Conservation (phyloP, 2,113 vertebrate species). For the Scatophagus argus region DNA sequence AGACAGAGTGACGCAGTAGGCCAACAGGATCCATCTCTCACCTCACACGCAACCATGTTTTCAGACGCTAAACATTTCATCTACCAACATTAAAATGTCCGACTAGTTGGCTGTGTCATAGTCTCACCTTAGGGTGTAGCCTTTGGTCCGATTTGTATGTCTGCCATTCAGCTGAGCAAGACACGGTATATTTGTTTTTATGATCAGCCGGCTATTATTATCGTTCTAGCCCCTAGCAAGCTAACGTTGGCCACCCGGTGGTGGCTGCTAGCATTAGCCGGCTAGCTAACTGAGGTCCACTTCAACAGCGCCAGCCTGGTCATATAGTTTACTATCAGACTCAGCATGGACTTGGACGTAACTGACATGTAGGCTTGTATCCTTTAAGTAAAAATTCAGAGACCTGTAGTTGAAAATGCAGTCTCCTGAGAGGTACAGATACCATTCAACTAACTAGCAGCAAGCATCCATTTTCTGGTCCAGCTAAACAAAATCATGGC, state of each 20-base stretch:
- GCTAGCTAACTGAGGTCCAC: slow-evolving; percentile 35
- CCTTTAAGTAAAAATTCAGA: accelerated
- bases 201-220: slow-evolving; percentile 17
- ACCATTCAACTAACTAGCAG: background rate
- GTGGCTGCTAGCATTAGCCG: slow-evolving; percentile 47
- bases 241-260: background rate
- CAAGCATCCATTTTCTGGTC: slow-evolving; percentile 75
- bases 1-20: slow-evolving; percentile 69
- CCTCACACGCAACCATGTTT: slow-evolving; percentile 24
- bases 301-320: background rate
- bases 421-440: background rate
- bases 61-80: background rate
- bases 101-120: accelerated
- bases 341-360: background rate
- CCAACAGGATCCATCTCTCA: slow-evolving; percentile 14
- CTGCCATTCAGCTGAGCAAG: background rate
- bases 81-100: background rate
- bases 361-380: background rate
- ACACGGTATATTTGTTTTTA: background rate
- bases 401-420: accelerated
- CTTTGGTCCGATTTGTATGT: background rate
- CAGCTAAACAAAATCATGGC: slow-evolving; percentile 69
- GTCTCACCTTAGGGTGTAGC: slow-evolving; percentile 62
- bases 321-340: background rate
- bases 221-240: slow-evolving; percentile 42